Conservation (phyloP, 1,140 invertebrate species). For the Tachypleus tridentatus region DNA sequence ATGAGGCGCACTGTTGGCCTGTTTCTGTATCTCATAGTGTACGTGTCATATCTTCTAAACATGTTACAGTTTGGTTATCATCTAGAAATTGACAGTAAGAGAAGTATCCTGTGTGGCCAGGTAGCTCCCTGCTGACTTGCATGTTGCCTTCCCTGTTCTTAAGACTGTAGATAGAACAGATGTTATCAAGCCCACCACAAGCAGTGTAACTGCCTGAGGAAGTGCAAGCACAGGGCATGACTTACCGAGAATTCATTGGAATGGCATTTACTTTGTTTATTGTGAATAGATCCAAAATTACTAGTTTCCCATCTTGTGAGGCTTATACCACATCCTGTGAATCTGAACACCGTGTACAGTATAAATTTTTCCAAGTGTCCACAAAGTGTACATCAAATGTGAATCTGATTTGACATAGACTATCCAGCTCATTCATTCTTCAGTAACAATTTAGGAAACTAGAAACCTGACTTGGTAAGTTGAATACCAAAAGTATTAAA, state of each 20-base stretch:
- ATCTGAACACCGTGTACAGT: constrained; percentile 98
- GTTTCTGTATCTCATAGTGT: constrained; percentile 98
- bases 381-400: constrained; percentile 83
- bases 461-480: no score
- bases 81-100: constrained; percentile 97
- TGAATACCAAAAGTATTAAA: no score
- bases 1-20: constrained; percentile 91
- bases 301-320: constrained; percentile 88
- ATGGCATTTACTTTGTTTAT: constrained; percentile 97
- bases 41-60: constrained; percentile 96
- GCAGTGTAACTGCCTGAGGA: constrained; percentile 93
- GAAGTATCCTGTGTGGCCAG: constrained; percentile 94
- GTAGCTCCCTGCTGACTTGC: constrained; percentile 85
- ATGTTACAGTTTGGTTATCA: constrained; percentile 98
- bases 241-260: constrained; percentile 92
- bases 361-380: constrained; percentile 97
- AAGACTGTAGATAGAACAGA: constrained; percentile 95
- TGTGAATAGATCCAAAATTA: constrained; percentile 97
- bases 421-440: no score
- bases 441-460: no score
- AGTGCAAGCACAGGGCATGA: constrained; percentile 98
- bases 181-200: constrained; percentile 96
- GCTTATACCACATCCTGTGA: constrained; percentile 78
- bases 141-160: constrained; percentile 97
- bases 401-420: constrained; percentile 61